Conservation (phyloP, 2,888 invertebrate species). For the Trichogramma dendrolimi region DNA sequence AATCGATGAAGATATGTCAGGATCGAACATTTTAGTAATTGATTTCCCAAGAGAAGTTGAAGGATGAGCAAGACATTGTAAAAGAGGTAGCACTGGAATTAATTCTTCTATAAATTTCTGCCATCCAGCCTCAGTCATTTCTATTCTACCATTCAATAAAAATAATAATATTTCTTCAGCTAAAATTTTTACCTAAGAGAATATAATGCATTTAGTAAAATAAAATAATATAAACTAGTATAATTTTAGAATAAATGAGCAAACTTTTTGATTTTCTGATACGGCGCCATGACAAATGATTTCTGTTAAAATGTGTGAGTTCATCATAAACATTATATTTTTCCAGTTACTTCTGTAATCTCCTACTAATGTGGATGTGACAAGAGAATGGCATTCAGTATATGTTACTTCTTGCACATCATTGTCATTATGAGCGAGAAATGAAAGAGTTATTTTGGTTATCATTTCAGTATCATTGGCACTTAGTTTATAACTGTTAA, state of each 20-base stretch:
- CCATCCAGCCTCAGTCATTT: constrained; percentile 63
- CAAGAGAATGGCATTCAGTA: constrained; percentile 55
- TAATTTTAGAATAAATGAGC: background rate
- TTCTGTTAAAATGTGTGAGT: constrained; percentile 60
- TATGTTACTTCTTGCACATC: constrained; percentile 60
- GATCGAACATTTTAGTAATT: constrained; percentile 62
- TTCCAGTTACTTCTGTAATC: constrained; percentile 51
- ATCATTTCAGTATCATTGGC: constrained; percentile 36
- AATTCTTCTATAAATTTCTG: constrained; percentile 59
- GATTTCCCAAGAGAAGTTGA: constrained; percentile 58
- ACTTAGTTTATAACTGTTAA: constrained; percentile 34
- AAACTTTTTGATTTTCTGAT: constrained; percentile 44
- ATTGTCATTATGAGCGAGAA: constrained; percentile 59
- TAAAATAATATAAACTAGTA: background rate
- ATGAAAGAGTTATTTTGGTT: constrained; percentile 51
- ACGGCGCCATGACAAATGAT: constrained; percentile 63
- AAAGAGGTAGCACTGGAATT: constrained; percentile 59
- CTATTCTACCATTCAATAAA: constrained; percentile 62
- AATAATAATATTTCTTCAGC: constrained; percentile 63
- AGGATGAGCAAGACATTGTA: constrained; percentile 60
- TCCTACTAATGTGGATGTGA: constrained; percentile 58
- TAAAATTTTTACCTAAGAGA: constrained; percentile 57
- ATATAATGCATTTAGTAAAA: constrained; percentile 4
- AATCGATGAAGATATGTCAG: constrained; percentile 60
- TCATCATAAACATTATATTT: constrained; percentile 58